These are phyloP conservation scores for Odontomyia ornata DNA, from an alignment of 2,888 invertebrate genomes.

Conservation along the genomic window DNA sequence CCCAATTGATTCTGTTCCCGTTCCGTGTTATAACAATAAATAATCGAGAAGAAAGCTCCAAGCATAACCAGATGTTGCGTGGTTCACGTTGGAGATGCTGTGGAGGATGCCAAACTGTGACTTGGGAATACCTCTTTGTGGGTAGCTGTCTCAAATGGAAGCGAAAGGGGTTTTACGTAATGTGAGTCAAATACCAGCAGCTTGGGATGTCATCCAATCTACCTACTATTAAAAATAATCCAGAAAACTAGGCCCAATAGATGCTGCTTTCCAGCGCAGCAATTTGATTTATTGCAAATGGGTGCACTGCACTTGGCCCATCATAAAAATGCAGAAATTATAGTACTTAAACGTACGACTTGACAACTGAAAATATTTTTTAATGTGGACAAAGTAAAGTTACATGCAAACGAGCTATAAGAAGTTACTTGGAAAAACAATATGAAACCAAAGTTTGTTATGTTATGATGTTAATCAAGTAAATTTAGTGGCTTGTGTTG, in stretches of 20 bases:
- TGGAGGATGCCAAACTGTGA: neutral
- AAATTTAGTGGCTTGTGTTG: too few species aligned
- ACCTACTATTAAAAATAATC: neutral
- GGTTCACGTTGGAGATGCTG: neutral
- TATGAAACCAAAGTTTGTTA: too few species aligned
- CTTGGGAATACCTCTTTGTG: neutral
- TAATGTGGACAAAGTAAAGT: too few species aligned
- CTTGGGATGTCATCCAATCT: neutral
- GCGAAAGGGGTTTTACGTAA: neutral
- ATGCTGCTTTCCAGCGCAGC: neutral
- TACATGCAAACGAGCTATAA: too few species aligned
- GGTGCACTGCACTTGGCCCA: neutral
- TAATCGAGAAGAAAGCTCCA: neutral
- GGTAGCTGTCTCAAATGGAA: neutral
- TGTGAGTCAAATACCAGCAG: neutral
- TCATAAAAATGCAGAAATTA: conserved; percentile 3
- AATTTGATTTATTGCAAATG: neutral
- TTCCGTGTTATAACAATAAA: conserved; percentile 1
- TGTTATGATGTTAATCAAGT: too few species aligned
- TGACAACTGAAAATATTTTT: neutral
- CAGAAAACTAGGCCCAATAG: neutral
- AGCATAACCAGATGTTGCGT: neutral
- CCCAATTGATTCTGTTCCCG: neutral
- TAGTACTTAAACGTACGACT: neutral
- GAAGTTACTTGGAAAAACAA: too few species aligned